Evolutionary conservation across 1,140 invertebrate genomes (phyloP), one percentile per base, ranked within the genome.

Genomic region (Micrasema minimum): DNA sequence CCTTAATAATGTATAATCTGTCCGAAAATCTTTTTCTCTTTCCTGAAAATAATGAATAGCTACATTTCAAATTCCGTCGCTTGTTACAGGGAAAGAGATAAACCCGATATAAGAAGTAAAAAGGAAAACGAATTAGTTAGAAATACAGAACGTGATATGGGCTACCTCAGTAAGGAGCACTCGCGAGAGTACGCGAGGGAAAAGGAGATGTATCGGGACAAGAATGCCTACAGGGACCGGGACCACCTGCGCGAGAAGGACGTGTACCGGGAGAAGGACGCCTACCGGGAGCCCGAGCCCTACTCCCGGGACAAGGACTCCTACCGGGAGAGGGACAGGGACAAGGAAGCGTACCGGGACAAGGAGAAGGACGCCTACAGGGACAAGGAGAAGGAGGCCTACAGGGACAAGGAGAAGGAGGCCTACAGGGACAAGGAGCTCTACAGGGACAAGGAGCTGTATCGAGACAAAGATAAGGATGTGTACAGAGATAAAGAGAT

Each of bases 381-480:
- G 61, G 76, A 80, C 26, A 82, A 81, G 69, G 82, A 84, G 61
- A 79, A 82, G 74, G 73, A 77, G 12, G 41, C 66, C 23, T 76
- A 74, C 51, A 64, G 71, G 38, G 74, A 74, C 16, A 74, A 81
- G 46, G 80, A 83, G 43, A 69, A 72, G 6, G 82, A 82, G 43
- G 70, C 73, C 77, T 66, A 77, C 69, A 69, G 77, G 65, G 81
- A 76, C 43, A 77, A 76, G 61, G 76, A 77, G 46, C 76, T 50
- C 11, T 22, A 68, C 51, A 66, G 71, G 31, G 83, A 86, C 6
- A 85, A 86, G 75, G 83, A 82, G 68, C 75, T 73, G 62, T 79
- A 67, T 75, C 80, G 77, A 79, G 82, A 78, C 80, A 80, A 81
- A 72, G 84, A 86, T 76, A 85, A 85, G 76, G 83, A 82, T 64